phyloP scores from a whole-genome alignment of 2,113 vertebrate genomes.

The Cercopithecus mona region DNA sequence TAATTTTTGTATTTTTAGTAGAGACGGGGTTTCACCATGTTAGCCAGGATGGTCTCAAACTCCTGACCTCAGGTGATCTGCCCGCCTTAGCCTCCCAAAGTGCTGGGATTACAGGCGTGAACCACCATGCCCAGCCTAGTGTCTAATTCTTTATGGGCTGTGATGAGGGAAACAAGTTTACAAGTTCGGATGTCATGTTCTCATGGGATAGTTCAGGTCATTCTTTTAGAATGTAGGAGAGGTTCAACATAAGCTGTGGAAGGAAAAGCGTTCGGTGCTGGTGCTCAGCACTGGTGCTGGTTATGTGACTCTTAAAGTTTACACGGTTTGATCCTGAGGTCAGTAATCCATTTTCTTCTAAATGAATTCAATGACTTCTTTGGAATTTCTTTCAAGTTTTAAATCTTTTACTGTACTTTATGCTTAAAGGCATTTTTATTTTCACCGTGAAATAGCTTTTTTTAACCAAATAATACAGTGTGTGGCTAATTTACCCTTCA shows the following conservation, averaged over 20 bases:
- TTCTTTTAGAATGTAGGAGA: background rate
- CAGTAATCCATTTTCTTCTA: slow-evolving; percentile 27
- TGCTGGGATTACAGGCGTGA: too few species aligned
- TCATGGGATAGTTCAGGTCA: fast-evolving
- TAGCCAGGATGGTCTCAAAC: too few species aligned
- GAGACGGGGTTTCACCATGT: too few species aligned
- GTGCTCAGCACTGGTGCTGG: background rate
- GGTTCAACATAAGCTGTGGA: background rate
- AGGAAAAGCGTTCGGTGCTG: background rate
- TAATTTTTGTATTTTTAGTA: too few species aligned
- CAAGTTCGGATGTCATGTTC: fast-evolving
- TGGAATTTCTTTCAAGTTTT: background rate
- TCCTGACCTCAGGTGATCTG: too few species aligned
- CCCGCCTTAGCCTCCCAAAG: too few species aligned
- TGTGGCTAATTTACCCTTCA: background rate
- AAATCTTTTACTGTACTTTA: background rate
- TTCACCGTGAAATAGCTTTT: background rate
- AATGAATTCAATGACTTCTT: background rate
- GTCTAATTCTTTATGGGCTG: background rate
- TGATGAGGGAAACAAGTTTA: background rate
- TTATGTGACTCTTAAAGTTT: background rate
- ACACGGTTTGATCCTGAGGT: background rate
- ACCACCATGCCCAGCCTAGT: too few species aligned
- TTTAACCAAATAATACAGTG: background rate
- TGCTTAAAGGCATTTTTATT: background rate